Evolutionary conservation across 2,888 invertebrate genomes (phyloP), one percentile per base, ranked within the genome.

Genomic region (Drosophila trichaetosa): DNA sequence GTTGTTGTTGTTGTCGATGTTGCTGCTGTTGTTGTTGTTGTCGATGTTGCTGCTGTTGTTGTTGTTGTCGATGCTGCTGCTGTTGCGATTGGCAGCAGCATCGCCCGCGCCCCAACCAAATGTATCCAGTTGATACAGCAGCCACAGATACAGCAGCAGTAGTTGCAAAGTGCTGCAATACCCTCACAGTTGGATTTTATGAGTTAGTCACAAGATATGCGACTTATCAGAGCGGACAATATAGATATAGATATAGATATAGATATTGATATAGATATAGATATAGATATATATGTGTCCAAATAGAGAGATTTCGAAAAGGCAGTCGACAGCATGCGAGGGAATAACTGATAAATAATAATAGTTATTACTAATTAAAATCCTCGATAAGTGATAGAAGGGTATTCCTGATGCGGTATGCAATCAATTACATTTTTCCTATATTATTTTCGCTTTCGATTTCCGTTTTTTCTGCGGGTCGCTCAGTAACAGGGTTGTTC

Each of bases 391-490:
- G n/a, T n/a, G n/a, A n/a, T 13, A 5, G 42, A 31, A 75, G 69
- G 53, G 70, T 53, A 67, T 75, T 27, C 13, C 10, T 11, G 1
- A 16, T 38, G 52, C 53, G 46, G 21, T 11, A 4, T n/a, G 11
- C 27, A 31, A 38, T n/a, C n/a, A 2, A 53, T n/a, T 16, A 7
- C 24, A 48, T 16, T 31, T 8, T 11, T 38, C 57, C 24, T 16
- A 60, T 61, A 51, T 75, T 62, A 58, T 70, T 73, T 83, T 83
- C 69, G 76, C 76, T 83, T 85, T 85, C 69, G 60, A 80, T 85
- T 80, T 76, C 74, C 73, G 67, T 66, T 70, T 76, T 72, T 80
- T 73, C 72, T 83, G 83, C 83, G 81, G 86, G 83, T 69, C 64
- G 58, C 40, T 51, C 67, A 31, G 40, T 51, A 33, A 63, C 84